Percentiles rank a stretch among this genome's conserved stretches.
These are phyloP conservation scores for Microctenopoma steveboyesi DNA, from an alignment of 2,797 vertebrate species.

Conservation along the genomic window DNA sequence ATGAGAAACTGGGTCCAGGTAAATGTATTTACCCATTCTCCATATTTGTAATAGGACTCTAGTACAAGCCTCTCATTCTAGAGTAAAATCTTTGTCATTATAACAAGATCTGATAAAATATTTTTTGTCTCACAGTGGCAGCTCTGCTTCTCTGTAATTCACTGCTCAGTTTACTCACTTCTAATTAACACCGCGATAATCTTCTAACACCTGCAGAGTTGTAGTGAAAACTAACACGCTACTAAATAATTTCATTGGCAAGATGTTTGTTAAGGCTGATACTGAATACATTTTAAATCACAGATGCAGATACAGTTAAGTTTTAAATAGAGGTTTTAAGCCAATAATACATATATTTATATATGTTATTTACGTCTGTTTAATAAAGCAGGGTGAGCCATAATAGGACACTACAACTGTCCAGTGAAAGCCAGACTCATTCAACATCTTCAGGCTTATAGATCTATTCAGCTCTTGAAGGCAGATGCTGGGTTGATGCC, in stretches of 20 bases:
- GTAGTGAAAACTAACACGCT: slow-evolving; percentile 36
- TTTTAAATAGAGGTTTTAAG: slow-evolving; percentile 20
- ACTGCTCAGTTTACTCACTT: slow-evolving; percentile 6
- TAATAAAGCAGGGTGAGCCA: slow-evolving; percentile 32
- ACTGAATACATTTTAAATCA: slow-evolving; percentile 17
- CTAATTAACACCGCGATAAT: background rate
- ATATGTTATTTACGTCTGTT: slow-evolving; percentile 15
- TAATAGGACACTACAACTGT: slow-evolving; percentile 31
- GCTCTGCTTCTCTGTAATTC: slow-evolving; percentile 9
- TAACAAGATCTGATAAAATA: slow-evolving; percentile 24
- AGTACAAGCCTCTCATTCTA: background rate
- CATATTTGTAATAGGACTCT: background rate
- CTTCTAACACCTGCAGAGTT: slow-evolving; percentile 27
- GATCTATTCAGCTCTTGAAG: slow-evolving; percentile 26
- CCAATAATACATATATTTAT: slow-evolving; percentile 23
- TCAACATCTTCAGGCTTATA: slow-evolving; percentile 17
- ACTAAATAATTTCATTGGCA: slow-evolving; percentile 55
- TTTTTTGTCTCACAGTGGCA: background rate
- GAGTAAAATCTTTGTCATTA: slow-evolving; percentile 19
- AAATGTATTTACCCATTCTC: background rate
- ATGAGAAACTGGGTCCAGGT: background rate
- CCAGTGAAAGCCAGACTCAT: slow-evolving; percentile 35
- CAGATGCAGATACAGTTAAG: slow-evolving; percentile 35
- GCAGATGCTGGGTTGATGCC: slow-evolving; percentile 25
- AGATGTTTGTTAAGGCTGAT: slow-evolving; percentile 53